Base-by-base conservation (phyloP, 1,140 invertebrate genomes). In the Nixonia krombeini region DNA sequence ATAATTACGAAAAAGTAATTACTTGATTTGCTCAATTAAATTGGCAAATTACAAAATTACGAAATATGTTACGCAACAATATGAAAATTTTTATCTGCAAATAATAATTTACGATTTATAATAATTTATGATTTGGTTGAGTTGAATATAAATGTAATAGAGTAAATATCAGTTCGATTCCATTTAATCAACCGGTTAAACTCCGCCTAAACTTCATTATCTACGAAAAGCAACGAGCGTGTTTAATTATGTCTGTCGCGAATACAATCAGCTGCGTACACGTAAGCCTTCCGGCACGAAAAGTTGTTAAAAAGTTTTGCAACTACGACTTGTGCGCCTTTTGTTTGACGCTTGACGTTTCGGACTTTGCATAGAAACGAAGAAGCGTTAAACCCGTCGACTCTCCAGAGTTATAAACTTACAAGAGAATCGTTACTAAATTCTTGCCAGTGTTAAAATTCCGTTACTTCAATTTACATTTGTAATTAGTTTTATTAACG, bases 231-330 rank as follows among this genome's bases (percentile, higher is more conserved):
- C 37, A 58, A 58, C 57, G 33, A 56, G 47, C 42, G n/a, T 18
- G 40, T 33, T 62, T 51, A 65, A 71, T 71, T 66, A 62, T 46
- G 46, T 62, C 51, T 65, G 59, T 59, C 56, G 31, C 50, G 51
- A 28, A 10, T 47, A 47, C 46, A 10, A 33, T 33, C 26, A 15
- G 31, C 23, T 55, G 40, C 40, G 50, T 59, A 64, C 61, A 70
- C 53, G 57, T 56, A 63, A 62, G 29, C 38, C 40, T 62, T 52
- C 23, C 37, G 44, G 18, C 50, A 66, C 44, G 49, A 66, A 58
- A 56, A 58, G 62, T 66, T 56, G 28, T 38, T 45, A 62, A 58
- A 62, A 62, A 66, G 40, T 71, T 70, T 18, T 7, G 21, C 26
- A 59, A 41, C 51, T 57, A 41, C 38, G 23, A 23, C 25, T 23